These are phyloP conservation scores for Iselma pallidipennis DNA, from an alignment of 2,888 invertebrate genomes.

Conservation along the genomic window DNA sequence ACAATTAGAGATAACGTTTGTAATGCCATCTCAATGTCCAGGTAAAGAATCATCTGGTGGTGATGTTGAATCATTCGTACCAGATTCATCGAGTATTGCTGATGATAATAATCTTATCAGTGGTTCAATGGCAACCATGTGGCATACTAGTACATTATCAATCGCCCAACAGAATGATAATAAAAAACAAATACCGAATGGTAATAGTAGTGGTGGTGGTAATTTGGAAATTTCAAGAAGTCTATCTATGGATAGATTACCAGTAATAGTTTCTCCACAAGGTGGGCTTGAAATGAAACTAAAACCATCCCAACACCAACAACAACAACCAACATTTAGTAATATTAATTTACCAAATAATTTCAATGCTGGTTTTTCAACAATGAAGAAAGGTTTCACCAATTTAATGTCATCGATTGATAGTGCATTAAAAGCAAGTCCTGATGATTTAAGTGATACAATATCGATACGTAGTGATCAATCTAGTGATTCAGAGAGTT, in stretches of 20 bases:
- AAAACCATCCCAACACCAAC: slow-evolving; percentile 12
- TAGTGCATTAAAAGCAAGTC: slow-evolving; percentile 72
- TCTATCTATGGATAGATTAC: slow-evolving; percentile 35
- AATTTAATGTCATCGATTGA: slow-evolving; percentile 84
- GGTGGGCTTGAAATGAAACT: slow-evolving; percentile 21
- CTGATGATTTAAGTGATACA: slow-evolving; percentile 77
- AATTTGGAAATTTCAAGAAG: slow-evolving; percentile 30
- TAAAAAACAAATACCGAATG: slow-evolving; percentile 37
- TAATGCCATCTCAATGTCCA: slow-evolving; percentile 82
- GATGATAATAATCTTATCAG: slow-evolving; percentile 74
- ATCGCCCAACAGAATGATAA: slow-evolving; percentile 33
- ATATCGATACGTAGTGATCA: slow-evolving; percentile 79
- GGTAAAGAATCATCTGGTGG: slow-evolving; percentile 85
- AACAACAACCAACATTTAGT: slow-evolving; percentile 22
- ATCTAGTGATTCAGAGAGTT: slow-evolving; percentile 87
- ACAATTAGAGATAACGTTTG: slow-evolving; percentile 84
- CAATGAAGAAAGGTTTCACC: slow-evolving; percentile 83
- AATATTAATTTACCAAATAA: slow-evolving; percentile 52
- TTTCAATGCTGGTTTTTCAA: slow-evolving; percentile 64
- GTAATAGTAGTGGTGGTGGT: slow-evolving; percentile 22
- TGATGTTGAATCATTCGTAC: slow-evolving; percentile 78
- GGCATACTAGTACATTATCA: slow-evolving; percentile 45
- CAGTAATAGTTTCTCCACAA: slow-evolving; percentile 15
- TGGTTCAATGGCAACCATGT: slow-evolving; percentile 47
- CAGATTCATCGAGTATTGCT: slow-evolving; percentile 83